Evolutionary conservation across 2,113 vertebrate species (phyloP).

Genomic region (Lepidothrix coronata): DNA sequence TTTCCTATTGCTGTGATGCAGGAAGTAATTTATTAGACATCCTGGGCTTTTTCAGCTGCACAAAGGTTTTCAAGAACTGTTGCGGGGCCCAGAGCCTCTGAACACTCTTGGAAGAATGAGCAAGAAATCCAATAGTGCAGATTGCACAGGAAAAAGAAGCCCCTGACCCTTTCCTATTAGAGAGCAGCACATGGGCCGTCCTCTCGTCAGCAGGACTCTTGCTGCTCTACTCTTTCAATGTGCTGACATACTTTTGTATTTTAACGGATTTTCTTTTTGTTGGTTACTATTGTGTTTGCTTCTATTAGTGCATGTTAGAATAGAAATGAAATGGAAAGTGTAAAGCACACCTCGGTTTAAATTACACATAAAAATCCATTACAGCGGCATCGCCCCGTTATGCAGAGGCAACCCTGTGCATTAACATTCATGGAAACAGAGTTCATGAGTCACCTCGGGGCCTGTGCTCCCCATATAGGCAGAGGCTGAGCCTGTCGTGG

Average conservation of each 20-base stretch:
- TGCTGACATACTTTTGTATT: not conserved
- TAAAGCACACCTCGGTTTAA: constrained; percentile 12
- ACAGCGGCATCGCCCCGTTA: not conserved
- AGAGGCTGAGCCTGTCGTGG: not conserved
- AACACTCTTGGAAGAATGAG: not conserved
- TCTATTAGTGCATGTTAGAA: constrained; percentile 27
- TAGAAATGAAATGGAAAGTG: constrained; percentile 23
- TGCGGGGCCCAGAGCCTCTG: not conserved
- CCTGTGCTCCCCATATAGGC: not conserved
- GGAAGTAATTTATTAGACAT: not conserved
- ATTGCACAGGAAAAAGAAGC: not conserved
- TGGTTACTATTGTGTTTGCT: constrained; percentile 27
- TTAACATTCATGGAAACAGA: constrained; percentile 54
- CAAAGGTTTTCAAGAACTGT: not conserved
- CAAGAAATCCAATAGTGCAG: not conserved
- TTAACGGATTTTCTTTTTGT: constrained; percentile 14
- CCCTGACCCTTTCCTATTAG: not conserved
- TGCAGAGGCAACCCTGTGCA: constrained; percentile 1
- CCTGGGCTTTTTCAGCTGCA: not conserved
- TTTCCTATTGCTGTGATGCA: not conserved
- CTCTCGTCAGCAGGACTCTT: not conserved
- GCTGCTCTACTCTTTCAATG: not conserved
- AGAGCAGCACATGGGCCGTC: not conserved
- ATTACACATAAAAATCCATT: constrained; percentile 29
- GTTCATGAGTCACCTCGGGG: not conserved